phyloP scores from a whole-genome alignment of 2,888 invertebrate species.

The Sinodicranocentrus sp. region DNA sequence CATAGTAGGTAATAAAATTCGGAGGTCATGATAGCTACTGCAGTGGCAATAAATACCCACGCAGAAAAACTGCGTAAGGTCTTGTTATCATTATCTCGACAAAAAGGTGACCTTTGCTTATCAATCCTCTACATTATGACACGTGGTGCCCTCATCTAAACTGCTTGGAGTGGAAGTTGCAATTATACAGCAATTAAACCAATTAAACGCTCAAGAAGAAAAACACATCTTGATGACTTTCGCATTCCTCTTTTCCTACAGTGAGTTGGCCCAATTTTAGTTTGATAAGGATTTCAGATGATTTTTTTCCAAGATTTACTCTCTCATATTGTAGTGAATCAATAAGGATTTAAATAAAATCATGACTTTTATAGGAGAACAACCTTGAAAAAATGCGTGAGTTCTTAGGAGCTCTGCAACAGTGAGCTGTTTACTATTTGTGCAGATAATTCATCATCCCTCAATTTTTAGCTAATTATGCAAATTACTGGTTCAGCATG shows the following conservation, averaged over 20 bases:
- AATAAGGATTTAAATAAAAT: not conserved
- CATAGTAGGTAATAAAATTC: constrained; percentile 33
- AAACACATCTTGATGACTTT: constrained; percentile 37
- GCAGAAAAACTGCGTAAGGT: not conserved
- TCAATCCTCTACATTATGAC: not conserved
- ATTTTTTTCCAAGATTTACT: constrained; percentile 15
- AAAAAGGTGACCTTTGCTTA: not conserved
- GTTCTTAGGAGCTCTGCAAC: not conserved
- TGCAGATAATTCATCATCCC: not conserved
- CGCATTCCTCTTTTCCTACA: constrained; percentile 34
- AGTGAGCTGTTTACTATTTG: too few species aligned
- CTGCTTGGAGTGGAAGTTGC: constrained; percentile 1
- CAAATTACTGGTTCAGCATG: constrained; percentile 26
- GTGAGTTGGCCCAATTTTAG: constrained; percentile 44
- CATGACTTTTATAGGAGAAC: not conserved
- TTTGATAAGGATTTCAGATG: not conserved
- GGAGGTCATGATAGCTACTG: constrained; percentile 2
- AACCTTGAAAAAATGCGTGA: constrained; percentile 58
- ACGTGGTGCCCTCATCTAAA: not conserved
- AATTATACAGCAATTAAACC: constrained; percentile 49
- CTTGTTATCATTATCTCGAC: not conserved
- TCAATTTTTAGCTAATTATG: not conserved
- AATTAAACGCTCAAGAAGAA: constrained; percentile 29
- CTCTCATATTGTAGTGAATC: too few species aligned
- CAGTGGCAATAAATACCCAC: not conserved